These are phyloP conservation scores for Torymus tubicola DNA, from an alignment of 2,888 invertebrate species.

Conservation along the genomic window DNA sequence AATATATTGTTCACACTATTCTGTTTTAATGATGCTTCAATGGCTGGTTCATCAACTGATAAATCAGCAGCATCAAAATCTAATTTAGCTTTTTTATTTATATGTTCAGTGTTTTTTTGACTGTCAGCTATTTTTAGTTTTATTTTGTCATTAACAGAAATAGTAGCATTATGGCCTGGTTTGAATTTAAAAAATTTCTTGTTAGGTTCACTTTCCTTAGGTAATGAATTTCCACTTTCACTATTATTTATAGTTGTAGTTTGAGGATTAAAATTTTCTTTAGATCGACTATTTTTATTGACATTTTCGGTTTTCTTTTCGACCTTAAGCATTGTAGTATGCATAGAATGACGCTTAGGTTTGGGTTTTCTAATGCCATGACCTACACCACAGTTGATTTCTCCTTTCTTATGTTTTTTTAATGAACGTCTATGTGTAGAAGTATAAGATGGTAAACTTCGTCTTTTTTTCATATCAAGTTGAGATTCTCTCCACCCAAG, in stretches of 20 bases:
- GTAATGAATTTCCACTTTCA: conserved; percentile 36
- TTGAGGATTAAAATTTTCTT: conserved; percentile 54
- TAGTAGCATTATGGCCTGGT: conserved; percentile 64
- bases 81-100: conserved; percentile 62
- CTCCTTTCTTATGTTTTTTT: conserved; percentile 77
- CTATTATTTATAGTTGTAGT: conserved; percentile 32
- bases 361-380: conserved; percentile 83
- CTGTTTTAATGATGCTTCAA: conserved; percentile 67
- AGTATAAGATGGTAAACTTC: conserved; percentile 54
- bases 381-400: conserved; percentile 83
- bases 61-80: conserved; percentile 73
- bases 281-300: conserved; percentile 4
- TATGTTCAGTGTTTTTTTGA: conserved; percentile 50
- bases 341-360: conserved; percentile 66
- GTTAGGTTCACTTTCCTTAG: conserved; percentile 61
- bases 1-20: conserved; percentile 70
- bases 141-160: conserved; percentile 74
- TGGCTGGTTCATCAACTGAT: conserved; percentile 69
- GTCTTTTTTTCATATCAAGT: conserved; percentile 50
- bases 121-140: conserved; percentile 71
- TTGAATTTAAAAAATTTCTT: conserved; percentile 77
- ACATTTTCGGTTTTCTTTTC: conserved; percentile 21
- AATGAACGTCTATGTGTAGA: conserved; percentile 65
- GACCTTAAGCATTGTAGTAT: conserved; percentile 6
- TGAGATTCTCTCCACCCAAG: conserved; percentile 42